Evolutionary conservation across 1,140 invertebrate species (phyloP).

Genomic region (Zaprionus kolodkinae): DNA sequence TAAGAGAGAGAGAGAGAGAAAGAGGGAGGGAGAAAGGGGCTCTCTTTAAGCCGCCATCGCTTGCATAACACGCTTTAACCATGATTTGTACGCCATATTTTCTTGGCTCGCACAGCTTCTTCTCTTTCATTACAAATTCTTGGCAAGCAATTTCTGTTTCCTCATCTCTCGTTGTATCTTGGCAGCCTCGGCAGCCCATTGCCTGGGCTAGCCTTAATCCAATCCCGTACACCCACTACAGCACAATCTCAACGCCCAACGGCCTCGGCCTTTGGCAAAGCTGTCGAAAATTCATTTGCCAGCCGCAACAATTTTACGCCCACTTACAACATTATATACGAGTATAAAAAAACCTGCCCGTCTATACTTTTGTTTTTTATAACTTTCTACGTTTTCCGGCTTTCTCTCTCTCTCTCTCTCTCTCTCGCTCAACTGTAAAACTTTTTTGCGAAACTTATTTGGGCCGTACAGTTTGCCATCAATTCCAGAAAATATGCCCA

Average conservation of each 20-base stretch:
- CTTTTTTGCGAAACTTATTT: slow-evolving; percentile 45
- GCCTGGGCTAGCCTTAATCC: slow-evolving; percentile 1
- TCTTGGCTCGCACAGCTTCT: slow-evolving; percentile 41
- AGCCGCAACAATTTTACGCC: slow-evolving; percentile 11
- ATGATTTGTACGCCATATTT: slow-evolving; percentile 44
- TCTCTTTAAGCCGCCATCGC: slow-evolving; percentile 12
- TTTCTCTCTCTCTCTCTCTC: slow-evolving; percentile 8
- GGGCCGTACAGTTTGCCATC: slow-evolving; percentile 13
- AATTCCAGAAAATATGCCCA: slow-evolving; percentile 57
- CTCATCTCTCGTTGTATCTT: not conserved
- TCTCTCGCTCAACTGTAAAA: slow-evolving; percentile 29
- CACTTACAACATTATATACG: slow-evolving; percentile 6
- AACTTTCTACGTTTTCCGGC: slow-evolving; percentile 41
- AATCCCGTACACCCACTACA: not conserved
- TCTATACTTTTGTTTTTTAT: not conserved
- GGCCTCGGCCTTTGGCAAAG: slow-evolving; percentile 18
- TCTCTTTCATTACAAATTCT: slow-evolving; percentile 46
- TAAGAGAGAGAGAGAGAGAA: slow-evolving; percentile 8
- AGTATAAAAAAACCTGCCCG: not conserved
- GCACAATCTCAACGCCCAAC: not conserved
- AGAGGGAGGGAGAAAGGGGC: slow-evolving; percentile 4
- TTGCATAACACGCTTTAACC: slow-evolving; percentile 37
- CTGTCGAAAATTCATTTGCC: slow-evolving; percentile 34
- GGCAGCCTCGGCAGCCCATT: not conserved
- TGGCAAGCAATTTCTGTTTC: slow-evolving; percentile 47